Evolutionary conservation across 2,888 invertebrate genomes (phyloP).

Genomic region (Andrena bicolor): DNA sequence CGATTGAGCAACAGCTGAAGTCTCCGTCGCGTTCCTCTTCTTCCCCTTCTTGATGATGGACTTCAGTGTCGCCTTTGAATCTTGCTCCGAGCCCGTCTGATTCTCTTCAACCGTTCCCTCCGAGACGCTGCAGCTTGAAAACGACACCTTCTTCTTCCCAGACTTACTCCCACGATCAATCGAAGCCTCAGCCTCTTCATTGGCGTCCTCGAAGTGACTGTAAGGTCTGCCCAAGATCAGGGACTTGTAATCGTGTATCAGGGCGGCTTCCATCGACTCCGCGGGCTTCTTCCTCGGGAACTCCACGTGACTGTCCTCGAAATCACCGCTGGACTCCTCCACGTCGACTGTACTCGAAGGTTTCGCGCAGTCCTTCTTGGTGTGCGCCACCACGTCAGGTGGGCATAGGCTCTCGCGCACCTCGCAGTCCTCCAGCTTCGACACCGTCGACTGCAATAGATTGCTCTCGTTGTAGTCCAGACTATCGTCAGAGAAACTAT

Average conservation of each 20-base stretch:
- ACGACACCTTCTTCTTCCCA: conserved; percentile 71
- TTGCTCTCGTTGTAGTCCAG: conserved; percentile 68
- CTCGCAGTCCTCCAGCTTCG: conserved; percentile 30
- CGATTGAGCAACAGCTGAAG: conserved; percentile 2
- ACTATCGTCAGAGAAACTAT: conserved; percentile 79
- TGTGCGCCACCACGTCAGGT: conserved; percentile 79
- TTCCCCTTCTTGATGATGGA: conserved; percentile 73
- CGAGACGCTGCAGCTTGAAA: conserved; percentile 41
- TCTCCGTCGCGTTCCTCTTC: conserved; percentile 20
- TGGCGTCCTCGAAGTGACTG: conserved; percentile 7
- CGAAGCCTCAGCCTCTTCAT: conserved; percentile 17
- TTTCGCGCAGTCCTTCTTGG: conserved; percentile 67
- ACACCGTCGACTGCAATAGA: neutral
- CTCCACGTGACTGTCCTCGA: conserved; percentile 70
- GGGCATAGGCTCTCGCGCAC: conserved; percentile 68
- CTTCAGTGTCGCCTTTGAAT: conserved; percentile 50
- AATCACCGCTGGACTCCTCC: conserved; percentile 58
- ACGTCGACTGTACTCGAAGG: neutral
- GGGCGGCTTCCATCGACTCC: neutral
- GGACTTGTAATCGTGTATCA: conserved; percentile 69
- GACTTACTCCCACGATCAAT: neutral
- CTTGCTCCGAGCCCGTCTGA: conserved; percentile 4
- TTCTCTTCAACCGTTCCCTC: conserved; percentile 29
- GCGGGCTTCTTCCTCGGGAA: conserved; percentile 68
- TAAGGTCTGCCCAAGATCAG: conserved; percentile 69